A percentile compares a stretch with the other conserved stretches of the same genome.
Evolutionary conservation across 1,140 invertebrate genomes (phyloP).

Genomic region (Diploscapter pachys): DNA sequence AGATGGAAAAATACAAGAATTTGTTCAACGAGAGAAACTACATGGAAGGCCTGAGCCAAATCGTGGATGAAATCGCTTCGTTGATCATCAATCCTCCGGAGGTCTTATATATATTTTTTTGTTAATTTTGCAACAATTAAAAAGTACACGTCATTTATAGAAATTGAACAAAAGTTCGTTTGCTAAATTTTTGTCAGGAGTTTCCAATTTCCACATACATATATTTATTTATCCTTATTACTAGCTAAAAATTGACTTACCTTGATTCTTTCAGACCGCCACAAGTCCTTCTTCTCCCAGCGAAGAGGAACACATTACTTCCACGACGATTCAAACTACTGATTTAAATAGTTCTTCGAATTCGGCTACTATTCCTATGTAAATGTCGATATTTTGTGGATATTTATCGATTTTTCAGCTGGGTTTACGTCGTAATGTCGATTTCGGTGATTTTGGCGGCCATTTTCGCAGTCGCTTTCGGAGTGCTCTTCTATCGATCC

Average conservation of each 20-base stretch:
- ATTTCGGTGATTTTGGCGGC: slow-evolving; percentile 2
- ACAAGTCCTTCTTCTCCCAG: slow-evolving; percentile 5
- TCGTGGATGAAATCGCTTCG: slow-evolving; percentile 28
- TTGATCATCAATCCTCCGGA: slow-evolving; percentile 22
- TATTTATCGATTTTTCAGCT: slow-evolving; percentile 4
- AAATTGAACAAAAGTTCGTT: too few relatives aligned
- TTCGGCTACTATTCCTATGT: slow-evolving; percentile 18
- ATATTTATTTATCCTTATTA: too few relatives aligned
- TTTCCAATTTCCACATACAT: too few relatives aligned
- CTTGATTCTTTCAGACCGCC: neutral
- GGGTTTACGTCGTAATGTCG: slow-evolving; percentile 21
- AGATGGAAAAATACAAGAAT: slow-evolving; percentile 23
- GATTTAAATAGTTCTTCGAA: neutral
- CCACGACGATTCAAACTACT: neutral
- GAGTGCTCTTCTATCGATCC: too few relatives aligned
- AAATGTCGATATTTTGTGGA: neutral
- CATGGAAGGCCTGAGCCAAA: slow-evolving; percentile 24
- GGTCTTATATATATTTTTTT: neutral
- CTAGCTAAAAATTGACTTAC: too few relatives aligned
- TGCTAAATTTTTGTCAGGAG: too few relatives aligned
- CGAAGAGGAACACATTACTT: neutral
- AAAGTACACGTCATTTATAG: too few relatives aligned
- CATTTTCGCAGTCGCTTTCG: slow-evolving; percentile 3
- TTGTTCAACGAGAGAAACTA: slow-evolving; percentile 25
- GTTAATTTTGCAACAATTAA: neutral